These are phyloP conservation scores for Pygmarrhopalites habei DNA, from an alignment of 1,140 invertebrate genomes.

Conservation along the genomic window DNA sequence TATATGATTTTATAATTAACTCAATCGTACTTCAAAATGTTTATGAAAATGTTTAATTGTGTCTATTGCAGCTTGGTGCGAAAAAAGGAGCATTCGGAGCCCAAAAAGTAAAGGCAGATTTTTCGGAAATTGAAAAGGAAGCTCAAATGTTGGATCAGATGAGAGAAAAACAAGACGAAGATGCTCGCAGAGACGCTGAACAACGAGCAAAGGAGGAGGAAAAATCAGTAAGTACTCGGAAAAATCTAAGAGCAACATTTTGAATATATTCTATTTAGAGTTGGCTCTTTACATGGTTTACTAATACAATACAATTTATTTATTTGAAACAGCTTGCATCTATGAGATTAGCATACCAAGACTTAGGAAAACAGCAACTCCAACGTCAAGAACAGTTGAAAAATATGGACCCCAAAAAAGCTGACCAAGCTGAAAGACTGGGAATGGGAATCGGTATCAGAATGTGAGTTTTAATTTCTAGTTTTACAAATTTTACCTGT, in stretches of 20 bases:
- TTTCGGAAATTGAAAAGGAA: slow-evolving; percentile 88
- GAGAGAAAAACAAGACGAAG: slow-evolving; percentile 51
- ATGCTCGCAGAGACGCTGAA: slow-evolving; percentile 41
- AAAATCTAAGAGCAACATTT: too few relatives aligned
- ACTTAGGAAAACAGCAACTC: slow-evolving; percentile 67
- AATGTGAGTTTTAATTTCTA: slow-evolving; percentile 46
- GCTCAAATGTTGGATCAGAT: slow-evolving; percentile 72
- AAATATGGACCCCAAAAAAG: slow-evolving; percentile 70
- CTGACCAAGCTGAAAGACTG: slow-evolving; percentile 79
- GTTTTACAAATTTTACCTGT: too few relatives aligned
- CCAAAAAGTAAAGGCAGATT: slow-evolving; percentile 89
- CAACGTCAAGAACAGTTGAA: slow-evolving; percentile 71
- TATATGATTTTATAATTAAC: too few relatives aligned
- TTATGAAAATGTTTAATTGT: too few relatives aligned
- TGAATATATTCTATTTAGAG: neutral
- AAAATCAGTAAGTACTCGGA: slow-evolving; percentile 45
- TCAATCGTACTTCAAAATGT: too few relatives aligned
- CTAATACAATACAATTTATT: too few relatives aligned
- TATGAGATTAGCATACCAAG: slow-evolving; percentile 81
- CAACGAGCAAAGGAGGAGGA: slow-evolving; percentile 52
- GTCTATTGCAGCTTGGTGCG: slow-evolving; percentile 60
- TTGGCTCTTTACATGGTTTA: neutral
- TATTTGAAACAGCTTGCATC: slow-evolving; percentile 52
- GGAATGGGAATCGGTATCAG: slow-evolving; percentile 78
- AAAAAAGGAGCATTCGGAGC: slow-evolving; percentile 90